Conservation (phyloP, 2,888 invertebrate species). For the Stegophylla sp. region DNA sequence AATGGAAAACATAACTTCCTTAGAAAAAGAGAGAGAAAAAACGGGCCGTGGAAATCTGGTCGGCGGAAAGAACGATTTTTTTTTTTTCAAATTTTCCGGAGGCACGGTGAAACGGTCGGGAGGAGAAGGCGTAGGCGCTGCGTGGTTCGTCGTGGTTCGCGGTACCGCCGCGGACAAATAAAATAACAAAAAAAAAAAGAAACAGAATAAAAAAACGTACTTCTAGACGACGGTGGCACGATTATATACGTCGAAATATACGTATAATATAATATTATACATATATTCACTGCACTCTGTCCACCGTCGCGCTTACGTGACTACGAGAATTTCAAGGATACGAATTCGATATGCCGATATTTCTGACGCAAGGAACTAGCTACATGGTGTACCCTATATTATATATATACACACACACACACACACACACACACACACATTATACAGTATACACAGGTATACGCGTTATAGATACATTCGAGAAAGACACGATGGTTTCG, state of each 20-base stretch:
- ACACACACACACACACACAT: too few species aligned
- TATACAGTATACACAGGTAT: too few species aligned
- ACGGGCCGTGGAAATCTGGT: neutral
- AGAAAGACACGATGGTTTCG: neutral
- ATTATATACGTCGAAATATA: neutral
- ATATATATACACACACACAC: slow-evolving; percentile 4
- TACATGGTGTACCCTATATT: slow-evolving; percentile 4
- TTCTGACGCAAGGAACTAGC: slow-evolving; percentile 45
- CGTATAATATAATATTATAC: too few species aligned
- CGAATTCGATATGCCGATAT: slow-evolving; percentile 57
- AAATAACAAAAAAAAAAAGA: neutral
- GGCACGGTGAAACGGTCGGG: neutral
- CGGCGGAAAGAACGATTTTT: neutral
- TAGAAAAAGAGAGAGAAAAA: neutral
- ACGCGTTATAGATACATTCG: neutral
- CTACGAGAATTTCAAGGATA: slow-evolving; percentile 57
- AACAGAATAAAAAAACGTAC: slow-evolving; percentile 10
- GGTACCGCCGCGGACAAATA: slow-evolving; percentile 23
- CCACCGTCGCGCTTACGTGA: slow-evolving; percentile 54
- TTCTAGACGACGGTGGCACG: slow-evolving; percentile 25
- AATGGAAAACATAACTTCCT: neutral
- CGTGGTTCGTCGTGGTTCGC: slow-evolving; percentile 37
- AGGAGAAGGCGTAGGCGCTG: neutral
- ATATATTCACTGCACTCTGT: neutral
- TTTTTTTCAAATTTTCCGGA: neutral